Percentiles rank a stretch among this genome's conserved stretches.
These are phyloP conservation scores for Neoitamus cyanurus DNA, from an alignment of 2,888 invertebrate species.

Conservation along the genomic window DNA sequence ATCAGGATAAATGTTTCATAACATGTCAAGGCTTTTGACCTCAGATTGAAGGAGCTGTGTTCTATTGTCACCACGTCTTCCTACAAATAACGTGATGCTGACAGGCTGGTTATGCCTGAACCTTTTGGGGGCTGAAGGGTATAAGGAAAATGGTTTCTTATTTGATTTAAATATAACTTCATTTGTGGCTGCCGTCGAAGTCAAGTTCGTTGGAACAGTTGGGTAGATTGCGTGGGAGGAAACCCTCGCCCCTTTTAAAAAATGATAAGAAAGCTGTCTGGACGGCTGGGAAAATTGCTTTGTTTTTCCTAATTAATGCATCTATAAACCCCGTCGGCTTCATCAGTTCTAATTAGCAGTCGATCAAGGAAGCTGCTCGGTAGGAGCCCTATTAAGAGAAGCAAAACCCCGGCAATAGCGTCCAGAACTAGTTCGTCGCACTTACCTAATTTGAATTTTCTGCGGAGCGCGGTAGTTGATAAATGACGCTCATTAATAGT, in stretches of 20 bases:
- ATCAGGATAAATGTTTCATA: too few relatives aligned
- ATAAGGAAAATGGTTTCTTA: too few relatives aligned
- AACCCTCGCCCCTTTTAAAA: not conserved
- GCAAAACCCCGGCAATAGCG: not conserved
- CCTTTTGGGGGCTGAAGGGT: not conserved
- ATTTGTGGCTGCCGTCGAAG: too few relatives aligned
- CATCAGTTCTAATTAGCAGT: not conserved
- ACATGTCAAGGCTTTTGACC: not conserved
- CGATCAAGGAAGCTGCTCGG: not conserved
- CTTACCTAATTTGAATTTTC: not conserved
- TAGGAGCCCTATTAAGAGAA: not conserved
- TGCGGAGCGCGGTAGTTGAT: constrained; percentile 2
- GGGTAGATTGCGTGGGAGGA: not conserved
- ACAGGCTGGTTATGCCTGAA: not conserved
- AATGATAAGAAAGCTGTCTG: not conserved
- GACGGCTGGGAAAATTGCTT: not conserved
- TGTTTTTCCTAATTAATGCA: not conserved
- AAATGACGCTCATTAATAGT: constrained; percentile 30
- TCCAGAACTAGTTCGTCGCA: not conserved
- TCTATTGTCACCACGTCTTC: not conserved
- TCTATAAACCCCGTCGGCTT: not conserved
- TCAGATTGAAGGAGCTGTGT: not conserved
- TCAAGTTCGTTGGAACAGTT: too few relatives aligned
- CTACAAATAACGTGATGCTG: not conserved
- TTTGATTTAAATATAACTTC: too few relatives aligned